Percentiles rank a stretch among this genome's conserved stretches.
These are phyloP conservation scores for Microplitis manilae DNA, from an alignment of 2,888 invertebrate genomes.

Conservation along the genomic window DNA sequence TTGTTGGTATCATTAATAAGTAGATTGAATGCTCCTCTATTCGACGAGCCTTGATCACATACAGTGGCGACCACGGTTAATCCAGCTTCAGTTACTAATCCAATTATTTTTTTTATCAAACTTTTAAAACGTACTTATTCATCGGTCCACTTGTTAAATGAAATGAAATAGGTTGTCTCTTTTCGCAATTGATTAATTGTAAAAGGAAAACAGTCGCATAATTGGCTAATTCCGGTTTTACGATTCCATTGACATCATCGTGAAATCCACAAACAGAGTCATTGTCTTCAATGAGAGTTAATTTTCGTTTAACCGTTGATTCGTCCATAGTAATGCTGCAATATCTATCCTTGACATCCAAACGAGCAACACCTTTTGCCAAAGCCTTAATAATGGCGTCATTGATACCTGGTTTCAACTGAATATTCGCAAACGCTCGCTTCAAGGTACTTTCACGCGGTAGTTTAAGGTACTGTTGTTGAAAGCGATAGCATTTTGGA, in stretches of 20 bases:
- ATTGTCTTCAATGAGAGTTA: not conserved
- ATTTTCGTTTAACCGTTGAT: not conserved
- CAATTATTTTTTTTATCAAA: not conserved
- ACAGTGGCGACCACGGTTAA: not conserved
- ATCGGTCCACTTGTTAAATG: not conserved
- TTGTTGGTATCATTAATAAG: not conserved
- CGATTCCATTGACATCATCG: not conserved
- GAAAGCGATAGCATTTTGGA: not conserved
- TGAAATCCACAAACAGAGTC: not conserved
- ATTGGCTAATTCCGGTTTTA: not conserved
- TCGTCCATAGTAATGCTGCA: not conserved
- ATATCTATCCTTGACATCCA: not conserved
- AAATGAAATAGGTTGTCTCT: not conserved
- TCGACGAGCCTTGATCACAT: not conserved
- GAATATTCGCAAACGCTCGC: not conserved
- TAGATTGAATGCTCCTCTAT: not conserved
- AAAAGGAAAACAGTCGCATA: not conserved
- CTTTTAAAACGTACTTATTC: not conserved
- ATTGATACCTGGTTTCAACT: not conserved
- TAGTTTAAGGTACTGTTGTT: not conserved
- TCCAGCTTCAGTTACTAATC: not conserved
- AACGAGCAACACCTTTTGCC: not conserved
- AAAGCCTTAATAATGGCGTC: not conserved
- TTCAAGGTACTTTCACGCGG: not conserved
- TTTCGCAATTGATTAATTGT: not conserved